These are phyloP conservation scores for Dendronephthya gigantea DNA, from an alignment of 64 coral and sea anemone species.

Conservation along the genomic window DNA sequence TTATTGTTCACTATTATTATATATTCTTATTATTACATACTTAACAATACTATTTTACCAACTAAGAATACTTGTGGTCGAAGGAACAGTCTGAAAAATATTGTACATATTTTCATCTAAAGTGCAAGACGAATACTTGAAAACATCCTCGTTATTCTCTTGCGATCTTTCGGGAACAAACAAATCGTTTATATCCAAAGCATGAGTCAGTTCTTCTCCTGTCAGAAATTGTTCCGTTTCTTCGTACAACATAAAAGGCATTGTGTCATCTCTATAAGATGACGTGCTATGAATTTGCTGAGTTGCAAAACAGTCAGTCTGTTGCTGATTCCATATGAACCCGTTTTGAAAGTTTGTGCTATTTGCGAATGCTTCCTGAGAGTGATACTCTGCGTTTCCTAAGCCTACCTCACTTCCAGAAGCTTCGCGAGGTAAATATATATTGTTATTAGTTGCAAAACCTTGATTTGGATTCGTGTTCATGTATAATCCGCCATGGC, in stretches of 20 bases:
- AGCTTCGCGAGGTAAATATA: neutral
- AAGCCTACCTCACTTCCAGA: neutral
- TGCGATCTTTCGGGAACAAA: neutral
- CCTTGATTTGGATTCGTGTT: neutral
- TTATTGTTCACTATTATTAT: too few species aligned
- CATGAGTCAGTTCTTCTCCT: conserved; percentile 1
- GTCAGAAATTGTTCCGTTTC: neutral
- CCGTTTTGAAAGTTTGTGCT: neutral
- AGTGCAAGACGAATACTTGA: neutral
- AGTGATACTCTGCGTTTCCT: neutral
- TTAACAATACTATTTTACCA: neutral
- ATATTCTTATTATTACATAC: too few species aligned
- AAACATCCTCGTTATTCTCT: neutral
- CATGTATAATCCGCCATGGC: neutral
- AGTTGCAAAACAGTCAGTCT: neutral
- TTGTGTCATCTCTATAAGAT: neutral
- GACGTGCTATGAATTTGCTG: neutral
- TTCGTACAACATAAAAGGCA: neutral
- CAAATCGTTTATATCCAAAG: conserved; percentile 6
- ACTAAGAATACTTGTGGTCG: neutral
- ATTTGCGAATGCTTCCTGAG: neutral
- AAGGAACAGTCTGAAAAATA: conserved; percentile 9
- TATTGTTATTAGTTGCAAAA: neutral
- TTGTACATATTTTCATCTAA: neutral
- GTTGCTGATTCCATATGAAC: neutral